Base-by-base conservation (phyloP, 2,797 vertebrate species). In the Nannoperca australis region DNA sequence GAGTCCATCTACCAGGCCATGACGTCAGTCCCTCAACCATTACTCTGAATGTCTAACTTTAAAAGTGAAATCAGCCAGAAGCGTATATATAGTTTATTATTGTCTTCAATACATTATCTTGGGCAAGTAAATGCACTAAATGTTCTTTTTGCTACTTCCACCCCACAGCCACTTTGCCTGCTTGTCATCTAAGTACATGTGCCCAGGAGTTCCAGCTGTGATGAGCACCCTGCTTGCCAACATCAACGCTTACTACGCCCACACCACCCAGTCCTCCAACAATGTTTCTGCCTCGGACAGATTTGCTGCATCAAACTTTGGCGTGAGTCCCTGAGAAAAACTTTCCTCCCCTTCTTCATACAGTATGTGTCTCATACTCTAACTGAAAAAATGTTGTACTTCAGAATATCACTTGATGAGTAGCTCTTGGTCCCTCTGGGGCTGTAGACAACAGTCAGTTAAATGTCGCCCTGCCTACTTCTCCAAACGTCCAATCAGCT, bases 1-100 rank as follows among this genome's bases (percentile, higher is more conserved):
- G 97, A 99, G 89, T 99, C 98, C 89, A 99, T 99, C 93, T 99
- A 99, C 91, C 98, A 99, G 94, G 98, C 98, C 82, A 99, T 99
- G 98, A 99, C 97, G 98, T 99, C 90, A 97, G 97, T 92, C 18
- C 62, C 45, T 62, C 36, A 15, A 40, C 9, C 44, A 55, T 44
- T 67, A 69, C 42, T 34, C 56, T 62, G 1, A 66, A 30, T 71
- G 15, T 81, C 38, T 20, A 3, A 55, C 36, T 32, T 65, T 50
- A 11, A 45, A 27, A 47, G 2, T 70, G 34, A 22, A 32, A 59
- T 5, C 36, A 51, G 15, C 65, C 38, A 11, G 11, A 73, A 30
- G 4, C 1, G 14, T 38, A 5, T 49, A 13, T 12, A 1, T 13
- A 12, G 4, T 49, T n/a, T 40, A 71, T n/a, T 9, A 8, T 53